Base-by-base conservation (phyloP, 2,113 vertebrate genomes). In the Pterophyllum scalare region DNA sequence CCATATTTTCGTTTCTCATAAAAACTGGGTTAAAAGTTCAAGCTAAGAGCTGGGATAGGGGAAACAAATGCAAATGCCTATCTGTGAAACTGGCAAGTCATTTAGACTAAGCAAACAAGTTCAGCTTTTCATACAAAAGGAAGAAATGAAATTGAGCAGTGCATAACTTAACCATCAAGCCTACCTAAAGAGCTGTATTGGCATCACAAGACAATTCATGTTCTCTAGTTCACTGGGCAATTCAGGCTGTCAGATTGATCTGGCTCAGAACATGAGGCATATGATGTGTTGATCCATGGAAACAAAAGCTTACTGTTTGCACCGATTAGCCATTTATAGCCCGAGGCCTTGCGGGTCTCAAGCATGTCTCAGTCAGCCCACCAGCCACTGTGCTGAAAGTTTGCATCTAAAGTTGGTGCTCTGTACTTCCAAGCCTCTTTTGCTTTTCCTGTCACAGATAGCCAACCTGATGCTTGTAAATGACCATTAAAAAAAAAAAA, bases 251-350 rank as follows among this genome's bases (percentile, higher is more conserved):
- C 75, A 80, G 57, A 88, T 67, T 14, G n/a, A 79, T 78, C 74
- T 8, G 20, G 59, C 81, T 85, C 81, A 75, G 81, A 87, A 85
- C 76, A 67, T 81, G 82, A 93, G 88, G 91, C 91, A 92, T 93
- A 94, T 94, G 93, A 95, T 89, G 89, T 90, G 92, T 90, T 95
- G 93, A 94, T 93, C 91, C 88, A 72, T 40, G 35, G 77, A 94
- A 94, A 95, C 94, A 95, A 94, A 92, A 89, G 89, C 77, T 61
- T 88, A 89, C 91, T 96, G 94, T 95, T 38, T 92, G 64, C 58
- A 61, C 79, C 59, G 87, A 89, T 91, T 91, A 94, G 86, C 86
- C 91, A 87, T 84, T 90, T 87, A 62, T 56, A 59, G 81, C 82
- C 79, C 3, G 46, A 80, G 87, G 83, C 90, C 86, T 82, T 75